A percentile compares a stretch with the other conserved stretches of the same genome.
Evolutionary conservation across 2,113 vertebrate genomes (phyloP).

Genomic region (Myrmophylax atrothorax): DNA sequence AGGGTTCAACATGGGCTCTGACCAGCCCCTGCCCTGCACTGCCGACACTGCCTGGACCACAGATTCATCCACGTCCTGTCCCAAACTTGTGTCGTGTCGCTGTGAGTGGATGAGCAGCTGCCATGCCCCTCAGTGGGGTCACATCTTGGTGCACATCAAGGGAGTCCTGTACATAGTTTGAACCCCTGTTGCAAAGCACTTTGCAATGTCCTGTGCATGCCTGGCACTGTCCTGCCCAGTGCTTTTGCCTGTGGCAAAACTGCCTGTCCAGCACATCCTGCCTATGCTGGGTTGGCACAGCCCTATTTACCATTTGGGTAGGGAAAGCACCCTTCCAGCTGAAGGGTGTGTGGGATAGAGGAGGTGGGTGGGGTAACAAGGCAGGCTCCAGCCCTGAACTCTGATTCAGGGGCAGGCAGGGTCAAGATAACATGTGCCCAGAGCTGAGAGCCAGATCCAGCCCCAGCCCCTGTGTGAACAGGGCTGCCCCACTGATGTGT

Average conservation of each 20-base stretch:
- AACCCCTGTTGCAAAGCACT: conserved; percentile 23
- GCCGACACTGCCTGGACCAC: not conserved
- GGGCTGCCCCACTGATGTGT: not conserved
- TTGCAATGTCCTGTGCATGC: not conserved
- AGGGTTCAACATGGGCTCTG: not conserved
- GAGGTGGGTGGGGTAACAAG: not conserved
- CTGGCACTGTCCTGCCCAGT: not conserved
- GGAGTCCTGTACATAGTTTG: conserved; percentile 51
- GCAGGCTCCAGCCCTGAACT: not conserved
- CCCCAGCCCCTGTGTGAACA: not conserved
- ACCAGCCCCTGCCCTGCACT: not conserved
- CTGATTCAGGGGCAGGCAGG: not conserved
- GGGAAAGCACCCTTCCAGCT: not conserved
- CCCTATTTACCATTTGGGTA: not conserved
- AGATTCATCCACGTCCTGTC: conserved; percentile 24
- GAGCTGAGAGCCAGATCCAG: not conserved
- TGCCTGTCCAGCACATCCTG: not conserved
- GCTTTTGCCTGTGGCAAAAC: not conserved
- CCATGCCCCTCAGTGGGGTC: not conserved
- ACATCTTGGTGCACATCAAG: not conserved
- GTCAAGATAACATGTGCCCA: accelerated
- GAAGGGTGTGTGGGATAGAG: not conserved
- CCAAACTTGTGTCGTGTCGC: conserved; percentile 29
- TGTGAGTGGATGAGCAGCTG: conserved; percentile 62
- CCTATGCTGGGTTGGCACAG: not conserved